Percentiles rank a stretch among this genome's conserved stretches.
These are phyloP conservation scores for Leptobrachium ailaonicum DNA, from an alignment of 2,113 vertebrate genomes.

Conservation along the genomic window DNA sequence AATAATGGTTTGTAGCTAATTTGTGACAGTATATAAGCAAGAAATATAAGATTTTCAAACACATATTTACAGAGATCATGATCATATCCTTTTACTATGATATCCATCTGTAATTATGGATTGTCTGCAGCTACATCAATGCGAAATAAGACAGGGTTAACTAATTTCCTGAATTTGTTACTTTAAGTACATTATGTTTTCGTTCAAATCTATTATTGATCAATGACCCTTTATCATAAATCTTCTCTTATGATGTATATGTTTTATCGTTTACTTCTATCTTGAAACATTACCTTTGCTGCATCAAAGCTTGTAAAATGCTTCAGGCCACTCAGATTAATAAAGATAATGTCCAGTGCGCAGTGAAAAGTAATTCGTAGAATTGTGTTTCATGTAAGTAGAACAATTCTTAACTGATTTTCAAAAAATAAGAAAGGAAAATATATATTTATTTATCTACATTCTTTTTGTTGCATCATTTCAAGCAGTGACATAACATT, in stretches of 20 bases:
- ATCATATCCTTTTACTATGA: too few species aligned
- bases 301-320: slow-evolving; percentile 34
- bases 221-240: slow-evolving; percentile 49
- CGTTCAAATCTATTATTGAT: slow-evolving; percentile 52
- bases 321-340: slow-evolving; percentile 41
- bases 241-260: slow-evolving; percentile 50
- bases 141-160: slow-evolving; percentile 17
- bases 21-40: too few species aligned
- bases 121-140: too few species aligned
- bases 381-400: neutral
- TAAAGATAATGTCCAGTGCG: slow-evolving; percentile 15
- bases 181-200: slow-evolving; percentile 39
- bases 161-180: slow-evolving; percentile 52
- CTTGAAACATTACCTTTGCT: slow-evolving; percentile 44
- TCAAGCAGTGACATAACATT: too few species aligned
- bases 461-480: too few species aligned
- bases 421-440: too few species aligned
- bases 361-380: neutral
- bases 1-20: too few species aligned
- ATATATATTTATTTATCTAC: too few species aligned
- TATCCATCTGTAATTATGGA: too few species aligned
- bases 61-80: too few species aligned
- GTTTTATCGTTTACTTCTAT: slow-evolving; percentile 51
- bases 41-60: too few species aligned
- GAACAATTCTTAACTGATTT: neutral